These are phyloP conservation scores for Phoeniculus purpureus DNA, from an alignment of 2,797 vertebrate genomes.

Conservation along the genomic window DNA sequence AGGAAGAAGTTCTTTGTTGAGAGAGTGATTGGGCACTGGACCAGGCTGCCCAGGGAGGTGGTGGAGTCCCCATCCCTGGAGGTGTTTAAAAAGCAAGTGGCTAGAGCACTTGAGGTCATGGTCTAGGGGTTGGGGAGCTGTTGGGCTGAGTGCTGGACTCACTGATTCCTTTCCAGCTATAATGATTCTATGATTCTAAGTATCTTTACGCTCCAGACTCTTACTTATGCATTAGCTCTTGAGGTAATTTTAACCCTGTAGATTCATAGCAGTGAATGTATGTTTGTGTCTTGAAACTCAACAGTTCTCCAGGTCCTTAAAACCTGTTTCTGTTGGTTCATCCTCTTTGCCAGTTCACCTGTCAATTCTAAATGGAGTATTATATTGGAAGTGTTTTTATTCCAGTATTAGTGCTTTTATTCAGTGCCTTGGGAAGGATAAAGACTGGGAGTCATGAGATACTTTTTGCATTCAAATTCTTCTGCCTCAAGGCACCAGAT, in stretches of 20 bases:
- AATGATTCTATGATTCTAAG: background rate
- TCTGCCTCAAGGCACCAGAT: background rate
- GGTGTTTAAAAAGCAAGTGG: too few relatives aligned
- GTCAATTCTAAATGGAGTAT: background rate
- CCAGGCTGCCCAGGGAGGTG: too few relatives aligned
- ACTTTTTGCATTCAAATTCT: background rate
- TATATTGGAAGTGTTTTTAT: background rate
- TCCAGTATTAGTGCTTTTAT: background rate
- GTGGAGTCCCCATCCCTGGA: too few relatives aligned
- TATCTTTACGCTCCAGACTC: background rate
- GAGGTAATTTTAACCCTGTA: background rate
- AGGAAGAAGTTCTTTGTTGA: too few relatives aligned
- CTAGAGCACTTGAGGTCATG: too few relatives aligned
- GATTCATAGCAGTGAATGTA: background rate
- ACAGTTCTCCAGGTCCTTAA: background rate
- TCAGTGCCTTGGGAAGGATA: background rate
- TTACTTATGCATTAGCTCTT: background rate
- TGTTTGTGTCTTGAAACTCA: background rate
- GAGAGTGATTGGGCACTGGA: too few relatives aligned
- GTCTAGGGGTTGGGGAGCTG: too few relatives aligned
- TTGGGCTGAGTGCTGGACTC: too few relatives aligned
- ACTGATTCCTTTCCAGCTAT: too few relatives aligned
- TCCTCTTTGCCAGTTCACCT: background rate
- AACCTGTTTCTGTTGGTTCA: background rate
- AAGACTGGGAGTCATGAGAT: background rate